phyloP scores from a whole-genome alignment of 2,797 vertebrate species.

The Galago senegalensis region DNA sequence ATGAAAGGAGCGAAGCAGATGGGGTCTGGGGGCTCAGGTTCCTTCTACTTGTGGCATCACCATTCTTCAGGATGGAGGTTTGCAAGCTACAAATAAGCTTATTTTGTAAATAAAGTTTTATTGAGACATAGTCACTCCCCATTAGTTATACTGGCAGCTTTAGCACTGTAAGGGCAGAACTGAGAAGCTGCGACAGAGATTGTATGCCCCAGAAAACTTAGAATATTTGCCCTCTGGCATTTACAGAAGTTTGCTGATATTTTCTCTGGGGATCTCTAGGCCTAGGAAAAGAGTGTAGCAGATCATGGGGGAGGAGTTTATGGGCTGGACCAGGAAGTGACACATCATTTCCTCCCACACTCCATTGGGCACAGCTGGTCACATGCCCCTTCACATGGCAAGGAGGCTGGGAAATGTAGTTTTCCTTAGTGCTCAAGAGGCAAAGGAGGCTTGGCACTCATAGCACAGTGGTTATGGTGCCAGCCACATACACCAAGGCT shows the following conservation, averaged over 20 bases:
- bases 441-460: too few relatives aligned
- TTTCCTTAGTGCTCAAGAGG: background rate
- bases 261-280: background rate
- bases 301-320: background rate
- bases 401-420: conserved; percentile 53
- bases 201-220: background rate
- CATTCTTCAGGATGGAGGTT: background rate
- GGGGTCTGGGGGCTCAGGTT: background rate
- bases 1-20: background rate
- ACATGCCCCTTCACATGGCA: rapidly evolving
- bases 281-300: background rate
- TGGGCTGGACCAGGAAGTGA: background rate
- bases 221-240: background rate
- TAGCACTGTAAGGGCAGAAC: background rate
- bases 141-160: background rate
- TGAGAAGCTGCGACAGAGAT: background rate
- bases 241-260: background rate
- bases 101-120: conserved; percentile 57
- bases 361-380: background rate
- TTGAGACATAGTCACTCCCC: background rate
- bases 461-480: too few relatives aligned
- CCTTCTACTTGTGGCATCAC: background rate
- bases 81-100: background rate
- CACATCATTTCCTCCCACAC: background rate
- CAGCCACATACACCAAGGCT: too few relatives aligned